Evolutionary conservation across 53 echinoderm and acorn worm genomes (phyloP).

Genomic region (Luidia sarsii): DNA sequence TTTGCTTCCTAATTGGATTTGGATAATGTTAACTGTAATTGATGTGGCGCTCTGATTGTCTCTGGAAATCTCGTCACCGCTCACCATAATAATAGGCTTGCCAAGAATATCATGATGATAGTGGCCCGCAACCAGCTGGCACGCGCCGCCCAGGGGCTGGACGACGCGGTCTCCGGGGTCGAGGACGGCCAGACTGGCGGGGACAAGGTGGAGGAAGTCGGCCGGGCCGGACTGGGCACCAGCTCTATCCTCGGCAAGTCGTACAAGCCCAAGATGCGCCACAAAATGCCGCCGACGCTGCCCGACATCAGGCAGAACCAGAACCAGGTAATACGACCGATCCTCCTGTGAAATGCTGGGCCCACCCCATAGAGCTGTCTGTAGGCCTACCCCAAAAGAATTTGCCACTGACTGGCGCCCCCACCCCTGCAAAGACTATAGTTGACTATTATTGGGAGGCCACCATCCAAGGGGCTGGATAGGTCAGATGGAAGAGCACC

Average conservation of each 20-base stretch:
- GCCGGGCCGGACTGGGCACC: conserved; percentile 63
- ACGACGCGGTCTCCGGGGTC: conserved; percentile 26
- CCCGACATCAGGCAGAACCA: conserved; percentile 96
- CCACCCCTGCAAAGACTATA: too few relatives aligned
- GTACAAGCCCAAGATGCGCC: conserved; percentile 95
- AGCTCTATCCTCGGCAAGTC: conserved; percentile 96
- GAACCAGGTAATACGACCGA: conserved; percentile 96
- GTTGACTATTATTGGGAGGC: too few relatives aligned
- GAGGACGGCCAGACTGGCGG: conserved; percentile 59
- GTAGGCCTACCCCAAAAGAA: too few relatives aligned
- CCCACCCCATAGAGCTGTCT: too few relatives aligned
- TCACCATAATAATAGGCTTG: conserved; percentile 79
- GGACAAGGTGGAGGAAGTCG: conserved; percentile 45
- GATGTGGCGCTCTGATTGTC: too few relatives aligned
- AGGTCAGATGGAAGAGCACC: too few relatives aligned
- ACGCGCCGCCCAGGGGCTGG: conserved; percentile 55
- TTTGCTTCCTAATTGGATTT: too few relatives aligned
- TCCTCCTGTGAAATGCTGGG: too few relatives aligned
- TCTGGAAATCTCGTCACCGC: too few relatives aligned
- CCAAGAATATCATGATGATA: conserved; percentile 92
- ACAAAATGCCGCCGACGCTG: conserved; percentile 88
- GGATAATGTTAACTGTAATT: too few relatives aligned
- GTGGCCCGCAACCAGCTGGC: conserved; percentile 73
- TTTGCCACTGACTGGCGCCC: too few relatives aligned
- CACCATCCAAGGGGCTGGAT: too few relatives aligned